phyloP scores from a whole-genome alignment of 2,888 invertebrate species.

The Artemia sp. region DNA sequence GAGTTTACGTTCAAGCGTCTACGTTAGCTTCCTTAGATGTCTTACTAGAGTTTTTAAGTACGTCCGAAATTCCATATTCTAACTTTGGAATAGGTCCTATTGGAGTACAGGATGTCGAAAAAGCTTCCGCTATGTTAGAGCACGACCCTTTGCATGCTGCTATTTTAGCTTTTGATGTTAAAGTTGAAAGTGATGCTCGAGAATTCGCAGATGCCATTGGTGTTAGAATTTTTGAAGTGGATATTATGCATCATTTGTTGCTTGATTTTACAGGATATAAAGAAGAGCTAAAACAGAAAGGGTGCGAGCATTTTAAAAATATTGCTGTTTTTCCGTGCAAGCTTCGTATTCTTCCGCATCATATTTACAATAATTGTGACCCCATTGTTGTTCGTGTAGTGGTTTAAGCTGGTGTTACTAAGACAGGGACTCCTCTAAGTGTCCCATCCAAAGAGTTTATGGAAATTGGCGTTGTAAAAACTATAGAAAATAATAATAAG shows the following conservation, averaged over 20 bases:
- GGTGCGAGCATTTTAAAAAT: constrained; percentile 85
- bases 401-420: constrained; percentile 84
- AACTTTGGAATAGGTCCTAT: constrained; percentile 98
- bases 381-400: constrained; percentile 93
- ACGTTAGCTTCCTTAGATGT: constrained; percentile 98
- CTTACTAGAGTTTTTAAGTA: constrained; percentile 71
- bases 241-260: constrained; percentile 98
- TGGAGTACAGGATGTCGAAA: constrained; percentile 98
- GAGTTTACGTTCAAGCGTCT: constrained; percentile 98
- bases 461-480: constrained; percentile 80
- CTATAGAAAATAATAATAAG: constrained; percentile 91
- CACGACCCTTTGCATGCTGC: constrained; percentile 92
- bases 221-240: constrained; percentile 91
- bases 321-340: constrained; percentile 98
- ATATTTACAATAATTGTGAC: constrained; percentile 93
- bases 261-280: constrained; percentile 87
- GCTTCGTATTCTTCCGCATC: constrained; percentile 56
- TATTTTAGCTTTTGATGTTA: constrained; percentile 98
- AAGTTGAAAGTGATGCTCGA: constrained; percentile 93
- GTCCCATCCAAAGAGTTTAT: constrained; percentile 52
- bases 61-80: constrained; percentile 90
- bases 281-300: constrained; percentile 73
- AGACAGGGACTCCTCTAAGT: constrained; percentile 46
- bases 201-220: constrained; percentile 85
- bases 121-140: constrained; percentile 98